Evolutionary conservation across 2,888 invertebrate genomes (phyloP), one percentile per base, ranked within the genome.

Genomic region (Drosophila neotestacea): DNA sequence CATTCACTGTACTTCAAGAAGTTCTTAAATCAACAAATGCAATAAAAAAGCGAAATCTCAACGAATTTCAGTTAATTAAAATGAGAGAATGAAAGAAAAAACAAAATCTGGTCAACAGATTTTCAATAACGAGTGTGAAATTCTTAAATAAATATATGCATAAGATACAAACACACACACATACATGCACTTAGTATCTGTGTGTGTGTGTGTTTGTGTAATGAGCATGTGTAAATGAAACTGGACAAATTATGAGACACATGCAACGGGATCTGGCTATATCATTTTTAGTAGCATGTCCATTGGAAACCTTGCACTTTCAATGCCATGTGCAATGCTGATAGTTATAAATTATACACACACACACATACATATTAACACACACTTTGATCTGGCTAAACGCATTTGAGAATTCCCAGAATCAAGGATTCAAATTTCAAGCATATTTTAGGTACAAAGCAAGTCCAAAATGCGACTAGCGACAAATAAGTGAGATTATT

Each of bases 401-500:
- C 50, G 78, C 63, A 73, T 73, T 59, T 67, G 59, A 70, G 50
- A 77, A 66, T 82, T 85, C 84, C 72, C 58, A 85, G 84, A 85
- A 85, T 82, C 83, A 88, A 88, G 84, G 84, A 85, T 85, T 85
- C 84, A 85, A 85, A 85, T 85, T 85, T 88, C 84, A 88, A 70
- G 66, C 74, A 75, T 51, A 74, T 58, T 74, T 66, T 77, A 68
- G 81, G 79, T 68, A 67, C 70, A 54, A 30, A 30, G 30, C 30
- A 30, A 6, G 30, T 30, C 30, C 30, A 30, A 75, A 58, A 58
- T 46, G 34, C 46, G 46, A 50, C 69, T 55, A 73, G 83, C 85
- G 84, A 84, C 84, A 84, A 87, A 88, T 88, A 85, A 88, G 81
- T 88, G 72, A 86, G 89, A 85, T 85, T 85, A 85, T 86, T 85